Conservation (phyloP, 2,113 vertebrate species). For the Bos javanicus region DNA sequence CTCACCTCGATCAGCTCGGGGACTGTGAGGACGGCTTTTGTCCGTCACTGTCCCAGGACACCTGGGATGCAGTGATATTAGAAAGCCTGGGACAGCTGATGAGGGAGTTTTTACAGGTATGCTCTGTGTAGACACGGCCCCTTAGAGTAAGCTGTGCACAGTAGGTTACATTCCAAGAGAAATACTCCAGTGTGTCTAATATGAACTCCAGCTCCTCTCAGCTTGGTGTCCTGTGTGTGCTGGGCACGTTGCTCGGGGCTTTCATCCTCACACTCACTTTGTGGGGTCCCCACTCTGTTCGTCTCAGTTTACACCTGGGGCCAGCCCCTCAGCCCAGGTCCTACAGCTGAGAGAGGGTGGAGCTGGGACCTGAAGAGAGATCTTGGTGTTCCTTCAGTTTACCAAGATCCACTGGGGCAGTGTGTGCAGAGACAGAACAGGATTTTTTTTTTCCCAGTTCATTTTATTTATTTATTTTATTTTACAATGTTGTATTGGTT, state of each 20-base stretch:
- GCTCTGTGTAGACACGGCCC: neutral
- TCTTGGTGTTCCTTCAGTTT: neutral
- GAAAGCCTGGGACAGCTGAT: neutral
- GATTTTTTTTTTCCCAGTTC: too few species aligned
- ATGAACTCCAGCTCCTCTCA: too few species aligned
- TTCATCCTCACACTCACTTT: neutral
- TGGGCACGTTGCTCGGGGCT: rapidly evolving
- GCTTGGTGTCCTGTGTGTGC: rapidly evolving
- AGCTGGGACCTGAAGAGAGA: neutral
- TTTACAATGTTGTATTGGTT: too few species aligned
- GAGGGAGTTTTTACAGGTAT: neutral
- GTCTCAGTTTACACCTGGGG: neutral
- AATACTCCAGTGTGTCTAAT: rapidly evolving
- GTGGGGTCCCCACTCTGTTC: neutral
- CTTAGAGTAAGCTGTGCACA: neutral
- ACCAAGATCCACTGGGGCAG: neutral
- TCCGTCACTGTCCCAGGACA: rapidly evolving
- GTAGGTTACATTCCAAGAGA: neutral
- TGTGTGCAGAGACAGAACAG: rapidly evolving
- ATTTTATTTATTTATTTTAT: too few species aligned
- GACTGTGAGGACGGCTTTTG: neutral
- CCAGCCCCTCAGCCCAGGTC: rapidly evolving
- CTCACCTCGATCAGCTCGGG: rapidly evolving
- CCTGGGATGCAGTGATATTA: too few species aligned
- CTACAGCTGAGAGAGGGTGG: neutral